Base-by-base conservation (phyloP, 2,797 vertebrate genomes). In the Margarornis squamiger region DNA sequence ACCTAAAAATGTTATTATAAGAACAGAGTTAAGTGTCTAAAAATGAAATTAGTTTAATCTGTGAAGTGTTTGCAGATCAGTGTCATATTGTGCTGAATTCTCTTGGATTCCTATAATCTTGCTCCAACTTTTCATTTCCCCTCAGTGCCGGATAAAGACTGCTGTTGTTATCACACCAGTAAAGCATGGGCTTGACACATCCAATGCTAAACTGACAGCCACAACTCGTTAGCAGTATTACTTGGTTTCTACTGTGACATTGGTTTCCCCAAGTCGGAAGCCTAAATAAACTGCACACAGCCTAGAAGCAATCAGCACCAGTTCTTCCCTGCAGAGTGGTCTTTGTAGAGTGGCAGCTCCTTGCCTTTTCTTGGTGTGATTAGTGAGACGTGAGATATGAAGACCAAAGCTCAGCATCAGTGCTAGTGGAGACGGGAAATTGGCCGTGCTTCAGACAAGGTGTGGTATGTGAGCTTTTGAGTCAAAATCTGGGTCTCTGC, bases 161-260 rank as follows among this genome's bases (percentile, higher is more conserved):
- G 72, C 72, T 94, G 88, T 97, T 93, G 84, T 93, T 97, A 88
- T 70, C 84, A 79, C 70, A 77, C 45, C 5, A 7, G 67, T 81
- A 88, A 77, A 90, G 51, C 68, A 54, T 41, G 74, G 93, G 66
- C 88, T 96, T 97, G 97, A 97, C 97, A 96, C 67, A 75, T 95
- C 48, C 59, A 39, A 14, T 94, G 89, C 68, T 96, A 94, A 97
- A 94, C 93, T 96, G 96, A 97, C 96, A 97, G 93, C 92, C 91
- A 79, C 92, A 96, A 97, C 96, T 97, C 91, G 79, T 97, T 97
- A 97, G 96, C 91, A 75, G 46, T 82, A 75, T 89, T 93, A 70
- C 83, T 97, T 93, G 65, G 91, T 97, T 97, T 95, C 94, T 95
- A 71, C 78, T 93, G 93, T 97, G 97, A 97, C 95, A 91, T 92